phyloP scores from a whole-genome alignment of 2,888 invertebrate species.

The Tillus elongatus region DNA sequence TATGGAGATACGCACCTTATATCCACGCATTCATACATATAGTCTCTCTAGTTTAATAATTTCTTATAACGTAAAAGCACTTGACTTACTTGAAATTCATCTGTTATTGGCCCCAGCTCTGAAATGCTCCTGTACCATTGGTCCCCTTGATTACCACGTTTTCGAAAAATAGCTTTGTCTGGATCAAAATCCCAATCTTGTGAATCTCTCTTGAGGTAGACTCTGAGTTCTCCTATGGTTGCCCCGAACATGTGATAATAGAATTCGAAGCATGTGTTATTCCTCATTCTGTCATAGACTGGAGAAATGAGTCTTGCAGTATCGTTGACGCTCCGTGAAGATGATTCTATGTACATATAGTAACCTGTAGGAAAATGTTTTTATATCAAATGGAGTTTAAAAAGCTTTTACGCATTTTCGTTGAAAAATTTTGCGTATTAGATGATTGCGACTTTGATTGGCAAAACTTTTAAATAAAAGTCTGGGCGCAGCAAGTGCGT shows the following conservation, averaged over 20 bases:
- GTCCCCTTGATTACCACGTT: constrained; percentile 60
- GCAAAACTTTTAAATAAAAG: no score
- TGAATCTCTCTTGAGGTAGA: constrained; percentile 44
- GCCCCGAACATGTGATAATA: constrained; percentile 75
- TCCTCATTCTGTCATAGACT: constrained; percentile 42
- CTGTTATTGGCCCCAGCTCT: constrained; percentile 39
- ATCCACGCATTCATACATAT: no score
- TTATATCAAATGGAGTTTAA: no score
- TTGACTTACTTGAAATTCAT: constrained; percentile 51
- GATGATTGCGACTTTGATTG: no score
- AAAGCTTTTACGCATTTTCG: no score
- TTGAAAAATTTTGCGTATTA: no score
- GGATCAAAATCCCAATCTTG: constrained; percentile 39
- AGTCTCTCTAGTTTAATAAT: no score
- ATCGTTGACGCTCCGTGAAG: constrained; percentile 52
- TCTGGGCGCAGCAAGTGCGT: no score
- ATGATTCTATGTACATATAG: constrained; percentile 77
- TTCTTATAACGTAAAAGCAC: no score
- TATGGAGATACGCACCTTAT: no score
- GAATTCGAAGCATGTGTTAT: constrained; percentile 50
- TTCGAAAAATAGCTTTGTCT: constrained; percentile 49
- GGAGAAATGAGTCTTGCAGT: constrained; percentile 68
- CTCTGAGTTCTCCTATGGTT: constrained; percentile 48
- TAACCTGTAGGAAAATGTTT: constrained; percentile 52
- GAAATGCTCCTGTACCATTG: constrained; percentile 53